These are phyloP conservation scores for Bolinopsis microptera DNA, from an alignment of 37 sponge, comb jelly and placozoan species.

Conservation along the genomic window DNA sequence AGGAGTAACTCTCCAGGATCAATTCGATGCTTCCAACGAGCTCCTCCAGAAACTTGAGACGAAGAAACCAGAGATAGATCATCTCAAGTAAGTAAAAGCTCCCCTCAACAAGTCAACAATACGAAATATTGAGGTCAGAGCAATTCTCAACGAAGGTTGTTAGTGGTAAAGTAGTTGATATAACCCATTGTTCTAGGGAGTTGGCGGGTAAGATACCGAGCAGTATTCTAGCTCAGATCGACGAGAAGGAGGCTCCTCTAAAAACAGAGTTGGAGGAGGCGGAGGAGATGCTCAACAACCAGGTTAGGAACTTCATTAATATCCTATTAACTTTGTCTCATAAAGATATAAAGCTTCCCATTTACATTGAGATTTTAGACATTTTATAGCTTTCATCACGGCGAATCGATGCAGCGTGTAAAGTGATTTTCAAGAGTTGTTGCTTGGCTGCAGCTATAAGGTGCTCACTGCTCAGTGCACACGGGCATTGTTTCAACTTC, in stretches of 20 bases:
- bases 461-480: too few relatives aligned
- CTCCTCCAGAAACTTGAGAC: neutral
- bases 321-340: too few relatives aligned
- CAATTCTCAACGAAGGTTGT: neutral
- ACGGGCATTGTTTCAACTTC: too few relatives aligned
- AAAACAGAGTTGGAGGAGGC: constrained; percentile 19
- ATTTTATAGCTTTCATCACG: too few relatives aligned
- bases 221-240: constrained; percentile 10
- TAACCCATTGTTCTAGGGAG: neutral
- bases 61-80: constrained; percentile 3
- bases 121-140: neutral
- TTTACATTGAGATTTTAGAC: too few relatives aligned
- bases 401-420: too few relatives aligned
- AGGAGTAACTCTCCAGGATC: constrained; percentile 33
- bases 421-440: too few relatives aligned
- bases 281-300: constrained; percentile 49
- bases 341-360: too few relatives aligned
- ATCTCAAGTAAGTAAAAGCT: constrained; percentile 59
- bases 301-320: too few relatives aligned
- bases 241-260: constrained; percentile 21
- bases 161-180: neutral
- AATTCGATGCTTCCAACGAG: neutral
- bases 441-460: too few relatives aligned
- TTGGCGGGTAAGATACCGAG: constrained; percentile 53
- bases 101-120: neutral